Conservation (phyloP, 2,797 vertebrate species). For the Numenius phaeopus region DNA sequence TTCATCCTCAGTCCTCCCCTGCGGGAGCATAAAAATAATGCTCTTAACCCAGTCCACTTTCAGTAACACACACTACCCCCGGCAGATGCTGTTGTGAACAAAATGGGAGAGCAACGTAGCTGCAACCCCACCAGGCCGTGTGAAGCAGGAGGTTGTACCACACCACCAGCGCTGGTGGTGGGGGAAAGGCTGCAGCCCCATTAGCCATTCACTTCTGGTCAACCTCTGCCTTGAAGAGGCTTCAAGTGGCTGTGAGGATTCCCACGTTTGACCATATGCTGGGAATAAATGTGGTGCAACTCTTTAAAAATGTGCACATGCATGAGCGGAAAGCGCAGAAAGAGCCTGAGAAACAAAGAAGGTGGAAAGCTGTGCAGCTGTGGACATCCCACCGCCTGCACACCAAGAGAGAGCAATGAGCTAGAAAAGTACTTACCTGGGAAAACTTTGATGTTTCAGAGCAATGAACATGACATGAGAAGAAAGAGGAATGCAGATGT, state of each 20-base stretch:
- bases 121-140: rapidly evolving
- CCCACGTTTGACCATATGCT: rapidly evolving
- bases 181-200: not conserved
- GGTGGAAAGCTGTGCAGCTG: not conserved
- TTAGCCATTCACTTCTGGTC: not conserved
- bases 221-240: not conserved
- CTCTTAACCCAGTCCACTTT: not conserved
- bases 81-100: not conserved
- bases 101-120: rapidly evolving
- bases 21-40: not conserved
- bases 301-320: not conserved
- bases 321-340: rapidly evolving
- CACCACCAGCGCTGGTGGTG: rapidly evolving
- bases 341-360: not conserved
- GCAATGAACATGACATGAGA: not conserved
- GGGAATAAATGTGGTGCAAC: not conserved
- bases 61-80: not conserved
- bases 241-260: not conserved
- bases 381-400: rapidly evolving
- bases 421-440: not conserved
- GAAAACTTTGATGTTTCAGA: not conserved
- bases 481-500: not conserved
- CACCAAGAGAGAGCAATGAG: not conserved
- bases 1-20: not conserved
- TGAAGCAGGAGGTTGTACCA: not conserved